Base-by-base conservation (phyloP, 2,888 invertebrate species). In the Carabus problematicus region DNA sequence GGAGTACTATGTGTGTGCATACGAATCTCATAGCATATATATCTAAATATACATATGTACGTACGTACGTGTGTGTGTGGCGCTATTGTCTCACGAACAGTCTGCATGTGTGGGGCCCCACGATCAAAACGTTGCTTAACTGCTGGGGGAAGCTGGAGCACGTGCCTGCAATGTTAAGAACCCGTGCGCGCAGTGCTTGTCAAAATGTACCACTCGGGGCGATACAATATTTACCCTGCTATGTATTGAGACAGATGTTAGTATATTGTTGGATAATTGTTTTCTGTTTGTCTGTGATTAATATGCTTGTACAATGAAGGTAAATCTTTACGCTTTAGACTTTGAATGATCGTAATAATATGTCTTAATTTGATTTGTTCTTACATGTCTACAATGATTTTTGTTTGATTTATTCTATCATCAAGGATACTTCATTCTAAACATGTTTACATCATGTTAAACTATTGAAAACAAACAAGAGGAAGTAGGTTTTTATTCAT, bases 111-210 rank as follows among this genome's bases (percentile, higher is more conserved):
- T 42, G 64, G 59, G 58, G 66, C 58, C 16, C 56, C 12, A 43
- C 40, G 29, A 14, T 56, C 3, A 11, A 45, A 66, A 59, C 56
- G 18, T 40, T 16, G 45, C 47, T 56, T 58, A 66, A 56, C 56
- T 45, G 58, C 66, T 49, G 39, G 41, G 66, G 66, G 66, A 66
- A 66, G 49, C 58, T 58, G 9, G 40, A 29, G 45, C 66, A 66
- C 66, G 66, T 59, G 66, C 47, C 59, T 58, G 49, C 41, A 66
- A 56, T 66, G 39, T 41, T 11, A 66, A 66, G 12, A 29, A 29
- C 29, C 29, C n/a, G 19, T 42, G 11, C 29, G 12, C 18, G 9
- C 39, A 56, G 56, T n/a, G 11, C 9, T 56, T 56, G 39, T 29
- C 56, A 56, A 56, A 56, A 56, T 56, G 12, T 56, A 29, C 29